phyloP scores from a whole-genome alignment of 2,888 invertebrate species.

The Chaetogeoica ovagalla region DNA sequence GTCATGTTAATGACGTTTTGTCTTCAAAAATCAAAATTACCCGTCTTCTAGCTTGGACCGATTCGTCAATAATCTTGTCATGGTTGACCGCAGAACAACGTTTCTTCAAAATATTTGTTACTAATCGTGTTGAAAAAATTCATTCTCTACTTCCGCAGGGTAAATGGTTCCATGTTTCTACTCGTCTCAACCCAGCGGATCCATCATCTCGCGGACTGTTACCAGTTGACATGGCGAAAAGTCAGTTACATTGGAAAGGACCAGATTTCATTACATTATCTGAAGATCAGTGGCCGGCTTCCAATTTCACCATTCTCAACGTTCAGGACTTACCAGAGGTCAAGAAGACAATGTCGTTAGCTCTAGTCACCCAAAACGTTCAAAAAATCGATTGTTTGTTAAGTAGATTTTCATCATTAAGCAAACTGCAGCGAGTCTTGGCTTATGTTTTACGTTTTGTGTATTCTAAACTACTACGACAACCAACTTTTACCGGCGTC shows the following conservation, averaged over 20 bases:
- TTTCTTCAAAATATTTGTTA: slow-evolving; percentile 56
- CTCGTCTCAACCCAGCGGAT: slow-evolving; percentile 32
- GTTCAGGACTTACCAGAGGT: background rate
- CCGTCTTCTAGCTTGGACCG: slow-evolving; percentile 54
- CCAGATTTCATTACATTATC: background rate
- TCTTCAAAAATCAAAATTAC: background rate
- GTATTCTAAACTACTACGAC: background rate
- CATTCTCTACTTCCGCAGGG: slow-evolving; percentile 47
- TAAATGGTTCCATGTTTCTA: slow-evolving; percentile 38
- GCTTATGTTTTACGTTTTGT: background rate
- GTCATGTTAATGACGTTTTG: slow-evolving; percentile 4
- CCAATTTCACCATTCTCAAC: background rate
- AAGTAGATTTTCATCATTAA: background rate
- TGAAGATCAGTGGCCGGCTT: background rate
- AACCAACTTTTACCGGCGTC: background rate
- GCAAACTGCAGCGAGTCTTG: background rate
- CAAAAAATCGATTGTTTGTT: background rate
- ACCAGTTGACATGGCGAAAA: slow-evolving; percentile 1
- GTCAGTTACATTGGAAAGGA: background rate
- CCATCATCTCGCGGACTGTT: slow-evolving; percentile 25
- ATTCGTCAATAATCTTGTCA: slow-evolving; percentile 56
- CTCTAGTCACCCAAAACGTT: too few species aligned
- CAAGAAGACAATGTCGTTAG: background rate
- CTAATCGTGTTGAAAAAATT: slow-evolving; percentile 55
- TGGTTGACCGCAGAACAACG: slow-evolving; percentile 55